A percentile compares a stretch with the other conserved stretches of the same genome.
phyloP scores from a whole-genome alignment of 92 coral and sea anemone species.

The Porites rus region DNA sequence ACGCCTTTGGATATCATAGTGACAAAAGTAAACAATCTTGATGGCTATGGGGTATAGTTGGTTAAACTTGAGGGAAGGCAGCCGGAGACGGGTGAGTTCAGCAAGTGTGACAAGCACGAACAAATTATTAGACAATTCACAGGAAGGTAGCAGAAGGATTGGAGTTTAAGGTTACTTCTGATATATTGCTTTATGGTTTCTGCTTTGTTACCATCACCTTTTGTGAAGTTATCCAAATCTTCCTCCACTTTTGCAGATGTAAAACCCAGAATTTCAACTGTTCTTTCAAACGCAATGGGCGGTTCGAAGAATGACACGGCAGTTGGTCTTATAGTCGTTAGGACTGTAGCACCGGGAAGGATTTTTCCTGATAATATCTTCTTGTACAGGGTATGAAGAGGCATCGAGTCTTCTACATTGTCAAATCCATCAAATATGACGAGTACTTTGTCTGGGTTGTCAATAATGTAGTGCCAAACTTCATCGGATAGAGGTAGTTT shows the following conservation, averaged over 20 bases:
- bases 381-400: background rate
- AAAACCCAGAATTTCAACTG: background rate
- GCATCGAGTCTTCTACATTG: background rate
- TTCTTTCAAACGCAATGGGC: background rate
- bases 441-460: background rate
- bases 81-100: background rate
- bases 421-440: conserved; percentile 65
- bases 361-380: background rate
- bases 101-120: background rate
- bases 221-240: background rate
- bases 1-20: too few relatives aligned
- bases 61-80: too few relatives aligned
- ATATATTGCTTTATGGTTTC: conserved; percentile 1
- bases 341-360: too few relatives aligned
- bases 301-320: background rate
- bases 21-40: too few relatives aligned
- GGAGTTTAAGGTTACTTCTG: conserved; percentile 1
- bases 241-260: background rate
- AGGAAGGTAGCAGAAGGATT: conserved; percentile 60
- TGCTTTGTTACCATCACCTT: background rate
- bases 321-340: too few relatives aligned
- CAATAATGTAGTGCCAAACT: conserved; percentile 3
- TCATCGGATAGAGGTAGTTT: background rate
- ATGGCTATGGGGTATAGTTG: too few relatives aligned
- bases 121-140: conserved; percentile 54